These are phyloP conservation scores for Chlorodrepanis virens DNA, from an alignment of 2,113 vertebrate species.

Conservation along the genomic window DNA sequence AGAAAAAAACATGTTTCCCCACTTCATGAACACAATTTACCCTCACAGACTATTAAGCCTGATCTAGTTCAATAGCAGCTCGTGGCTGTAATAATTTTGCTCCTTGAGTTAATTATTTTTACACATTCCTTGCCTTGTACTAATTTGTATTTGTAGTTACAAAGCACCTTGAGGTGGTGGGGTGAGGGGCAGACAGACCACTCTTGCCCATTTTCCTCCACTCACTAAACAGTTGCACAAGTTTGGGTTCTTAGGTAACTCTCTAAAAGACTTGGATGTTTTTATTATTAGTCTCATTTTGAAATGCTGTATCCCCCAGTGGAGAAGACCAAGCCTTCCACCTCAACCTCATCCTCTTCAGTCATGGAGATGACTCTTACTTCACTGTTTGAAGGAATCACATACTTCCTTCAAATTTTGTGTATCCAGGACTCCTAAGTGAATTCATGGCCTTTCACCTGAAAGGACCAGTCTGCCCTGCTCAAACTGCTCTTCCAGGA, in stretches of 20 bases:
- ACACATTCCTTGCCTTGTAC: not conserved
- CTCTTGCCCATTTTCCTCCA: not conserved
- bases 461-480: not conserved
- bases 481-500: not conserved
- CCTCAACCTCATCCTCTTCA: not conserved
- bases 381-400: not conserved
- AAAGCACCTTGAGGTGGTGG: not conserved
- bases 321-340: not conserved
- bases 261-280: not conserved
- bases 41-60: not conserved
- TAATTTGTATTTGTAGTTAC: not conserved
- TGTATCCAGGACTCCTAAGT: not conserved
- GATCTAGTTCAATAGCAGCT: not conserved
- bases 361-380: rapidly evolving
- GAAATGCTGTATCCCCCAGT: not conserved
- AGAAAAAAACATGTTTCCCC: rapidly evolving
- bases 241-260: not conserved
- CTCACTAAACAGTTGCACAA: not conserved
- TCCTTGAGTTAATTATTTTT: not conserved
- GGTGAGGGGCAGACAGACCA: not conserved
- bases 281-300: not conserved
- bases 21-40: not conserved
- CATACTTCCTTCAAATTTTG: not conserved
- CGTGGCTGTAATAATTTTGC: rapidly evolving
- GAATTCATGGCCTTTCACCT: not conserved